Conservation (phyloP, 2,797 vertebrate genomes). For the Sebastes hubbsi region DNA sequence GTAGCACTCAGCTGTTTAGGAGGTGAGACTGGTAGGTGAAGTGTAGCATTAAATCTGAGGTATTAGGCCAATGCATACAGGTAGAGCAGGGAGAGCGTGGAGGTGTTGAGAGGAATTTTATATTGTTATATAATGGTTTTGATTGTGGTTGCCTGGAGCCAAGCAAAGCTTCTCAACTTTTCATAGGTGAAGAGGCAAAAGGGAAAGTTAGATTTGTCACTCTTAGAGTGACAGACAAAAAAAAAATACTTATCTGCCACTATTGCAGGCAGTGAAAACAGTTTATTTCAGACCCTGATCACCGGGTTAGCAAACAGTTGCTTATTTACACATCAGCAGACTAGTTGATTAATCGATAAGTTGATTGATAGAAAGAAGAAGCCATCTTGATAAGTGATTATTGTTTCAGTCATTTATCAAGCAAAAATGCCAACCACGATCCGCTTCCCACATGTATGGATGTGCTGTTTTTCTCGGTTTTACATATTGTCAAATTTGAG, state of each 20-base stretch:
- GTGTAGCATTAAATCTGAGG: constrained; percentile 64
- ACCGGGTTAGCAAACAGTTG: too few species aligned
- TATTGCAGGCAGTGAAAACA: rapidly evolving
- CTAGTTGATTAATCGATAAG: too few species aligned
- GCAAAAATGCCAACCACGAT: not conserved
- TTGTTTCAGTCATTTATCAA: too few species aligned
- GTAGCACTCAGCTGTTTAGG: constrained; percentile 66
- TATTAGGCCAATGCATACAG: constrained; percentile 37
- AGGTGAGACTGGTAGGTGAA: constrained; percentile 65
- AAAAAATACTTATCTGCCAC: too few species aligned
- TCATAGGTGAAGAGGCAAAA: not conserved
- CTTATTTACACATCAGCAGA: too few species aligned
- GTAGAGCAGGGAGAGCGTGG: not conserved
- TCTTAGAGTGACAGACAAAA: too few species aligned
- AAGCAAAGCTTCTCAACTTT: not conserved
- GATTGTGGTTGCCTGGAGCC: not conserved
- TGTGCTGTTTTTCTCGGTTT: not conserved
- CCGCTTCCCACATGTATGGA: not conserved
- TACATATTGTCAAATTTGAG: not conserved
- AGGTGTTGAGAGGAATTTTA: constrained; percentile 25
- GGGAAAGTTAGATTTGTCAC: not conserved
- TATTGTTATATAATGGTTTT: constrained; percentile 31
- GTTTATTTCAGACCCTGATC: too few species aligned
- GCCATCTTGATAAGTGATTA: too few species aligned
- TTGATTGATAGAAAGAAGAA: too few species aligned